phyloP scores from a whole-genome alignment of 2,888 invertebrate genomes.

The Melieria crassipennis region DNA sequence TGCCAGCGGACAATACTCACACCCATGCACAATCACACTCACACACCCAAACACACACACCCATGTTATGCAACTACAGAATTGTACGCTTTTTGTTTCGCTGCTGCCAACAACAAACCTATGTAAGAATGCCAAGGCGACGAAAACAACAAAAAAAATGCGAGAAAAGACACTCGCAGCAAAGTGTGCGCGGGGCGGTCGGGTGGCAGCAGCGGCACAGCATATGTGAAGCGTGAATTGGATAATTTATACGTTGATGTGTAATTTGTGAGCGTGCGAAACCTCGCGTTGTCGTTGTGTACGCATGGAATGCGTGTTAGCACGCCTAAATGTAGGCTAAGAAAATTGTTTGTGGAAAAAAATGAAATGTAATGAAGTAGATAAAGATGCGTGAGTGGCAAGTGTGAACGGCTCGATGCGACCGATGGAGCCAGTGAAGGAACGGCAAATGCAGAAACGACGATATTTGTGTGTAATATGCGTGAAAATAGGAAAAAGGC shows the following conservation, averaged over 20 bases:
- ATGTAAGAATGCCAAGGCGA: background rate
- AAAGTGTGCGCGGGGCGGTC: background rate
- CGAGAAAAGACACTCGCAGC: slow-evolving; percentile 20
- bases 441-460: no score
- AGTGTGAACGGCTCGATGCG: no score
- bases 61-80: slow-evolving; percentile 9
- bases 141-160: slow-evolving; percentile 15
- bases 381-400: slow-evolving; percentile 3
- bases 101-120: background rate
- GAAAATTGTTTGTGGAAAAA: slow-evolving; percentile 24
- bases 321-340: slow-evolving; percentile 29
- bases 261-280: slow-evolving; percentile 32
- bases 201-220: background rate
- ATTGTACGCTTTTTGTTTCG: slow-evolving; percentile 10
- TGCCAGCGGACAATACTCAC: slow-evolving; percentile 10
- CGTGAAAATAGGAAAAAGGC: slow-evolving; percentile 11
- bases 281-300: background rate
- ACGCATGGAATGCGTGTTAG: slow-evolving; percentile 19
- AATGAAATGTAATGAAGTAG: slow-evolving; percentile 49
- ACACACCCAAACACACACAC: background rate
- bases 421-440: no score
- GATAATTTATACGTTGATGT: slow-evolving; percentile 51
- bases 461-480: slow-evolving; percentile 12
- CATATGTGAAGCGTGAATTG: slow-evolving; percentile 54
- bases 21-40: slow-evolving; percentile 9